phyloP scores from a whole-genome alignment of 37 sponge, comb jelly and placozoan species.

The Crambe crambe region DNA sequence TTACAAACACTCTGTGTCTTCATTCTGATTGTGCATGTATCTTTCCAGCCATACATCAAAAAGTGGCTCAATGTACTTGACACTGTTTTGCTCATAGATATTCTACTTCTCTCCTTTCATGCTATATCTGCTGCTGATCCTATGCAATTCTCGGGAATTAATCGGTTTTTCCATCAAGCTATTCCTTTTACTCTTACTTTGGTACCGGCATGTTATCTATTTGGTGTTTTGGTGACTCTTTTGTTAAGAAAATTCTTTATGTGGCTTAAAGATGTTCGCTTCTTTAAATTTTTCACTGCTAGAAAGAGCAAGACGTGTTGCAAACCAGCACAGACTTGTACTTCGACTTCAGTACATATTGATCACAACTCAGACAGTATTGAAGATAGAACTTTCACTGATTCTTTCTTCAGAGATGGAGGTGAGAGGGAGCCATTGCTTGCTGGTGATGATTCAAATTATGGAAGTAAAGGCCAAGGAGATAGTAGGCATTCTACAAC shows the following conservation, averaged over 20 bases:
- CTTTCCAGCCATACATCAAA: conserved; percentile 20
- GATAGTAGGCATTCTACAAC: not conserved
- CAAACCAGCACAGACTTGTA: not conserved
- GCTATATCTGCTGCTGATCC: not conserved
- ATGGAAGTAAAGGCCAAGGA: too few species aligned
- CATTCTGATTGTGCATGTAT: conserved; percentile 15
- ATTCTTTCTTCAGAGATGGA: not conserved
- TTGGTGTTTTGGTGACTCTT: not conserved
- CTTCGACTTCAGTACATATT: too few species aligned
- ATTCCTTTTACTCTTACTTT: not conserved
- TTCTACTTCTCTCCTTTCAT: not conserved
- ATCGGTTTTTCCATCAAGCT: too few species aligned
- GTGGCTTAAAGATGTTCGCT: too few species aligned
- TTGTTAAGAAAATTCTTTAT: too few species aligned
- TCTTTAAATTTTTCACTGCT: not conserved
- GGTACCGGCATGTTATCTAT: not conserved
- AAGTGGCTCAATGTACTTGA: conserved; percentile 45
- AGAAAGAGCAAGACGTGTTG: not conserved
- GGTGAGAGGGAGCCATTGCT: conserved; percentile 3
- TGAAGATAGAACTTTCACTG: not conserved
- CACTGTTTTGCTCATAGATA: conserved; percentile 17
- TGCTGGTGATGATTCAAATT: not conserved
- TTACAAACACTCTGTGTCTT: not conserved
- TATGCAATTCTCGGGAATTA: too few species aligned
- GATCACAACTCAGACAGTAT: not conserved